Evolutionary conservation across 2,113 vertebrate species (phyloP), one percentile per base, ranked within the genome.

Genomic region (Dicentrarchus labrax): DNA sequence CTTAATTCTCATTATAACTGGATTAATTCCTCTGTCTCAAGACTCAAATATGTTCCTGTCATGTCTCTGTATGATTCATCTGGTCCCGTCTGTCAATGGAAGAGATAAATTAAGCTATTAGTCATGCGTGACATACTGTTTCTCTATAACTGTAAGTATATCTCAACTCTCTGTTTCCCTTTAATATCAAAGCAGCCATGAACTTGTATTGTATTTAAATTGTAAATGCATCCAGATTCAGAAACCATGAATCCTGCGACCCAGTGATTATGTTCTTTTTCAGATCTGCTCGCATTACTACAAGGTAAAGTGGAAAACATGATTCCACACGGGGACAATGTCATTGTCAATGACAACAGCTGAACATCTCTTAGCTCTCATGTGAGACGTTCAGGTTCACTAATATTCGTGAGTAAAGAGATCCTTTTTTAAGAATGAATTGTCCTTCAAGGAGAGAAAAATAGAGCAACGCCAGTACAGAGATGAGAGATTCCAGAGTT

Each of bases 81-180:
- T 79, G 76, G 11, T 69, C 21, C 61, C 22, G 4, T 76, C 78
- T 74, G 53, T 84, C 76, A 67, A 50, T 50, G 72, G 74, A 66
- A 53, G 48, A 0, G 30, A 59, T 65, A 86, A 70, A 91, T 90
- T 68, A 82, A 88, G 87, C 88, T 75, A 88, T 80, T 87, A 86
- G 67, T 77, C 87, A 91, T 78, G 62, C 85, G 60, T 76, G 70
- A 75, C 56, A 83, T 68, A 30, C 38, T 83, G 48, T 69, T 68
- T 80, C 66, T 87, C 41, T 71, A 16, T 24, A 71, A 68, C 76
- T 38, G 50, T 67, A 30, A 30, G 30, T 60, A 83, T 38, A 67
- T 78, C 59, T 71, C 76, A 85, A 51, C 47, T 54, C n/a, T 67
- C 19, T 24, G 47, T 64, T 36, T 64, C 53, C 45, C 54, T 48